Evolutionary conservation across 1,140 invertebrate genomes (phyloP).

Genomic region (Ctenoplectra terminalis): DNA sequence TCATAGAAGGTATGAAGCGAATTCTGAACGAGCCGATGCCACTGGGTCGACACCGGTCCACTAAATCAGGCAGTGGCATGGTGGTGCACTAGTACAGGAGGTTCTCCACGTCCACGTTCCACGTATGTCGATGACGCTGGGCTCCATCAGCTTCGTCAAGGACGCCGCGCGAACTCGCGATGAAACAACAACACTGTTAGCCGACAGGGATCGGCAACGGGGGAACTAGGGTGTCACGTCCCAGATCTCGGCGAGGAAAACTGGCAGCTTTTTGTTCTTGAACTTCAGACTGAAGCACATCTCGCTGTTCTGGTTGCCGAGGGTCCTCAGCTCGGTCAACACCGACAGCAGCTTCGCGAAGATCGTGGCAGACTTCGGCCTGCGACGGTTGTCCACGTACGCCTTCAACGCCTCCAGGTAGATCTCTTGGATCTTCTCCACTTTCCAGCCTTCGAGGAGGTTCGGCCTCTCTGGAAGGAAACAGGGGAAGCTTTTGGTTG

Average conservation of each 20-base stretch:
- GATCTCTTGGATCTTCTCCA: conserved; percentile 98
- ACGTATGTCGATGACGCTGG: conserved; percentile 27
- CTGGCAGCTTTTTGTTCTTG: conserved; percentile 96
- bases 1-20: conserved; percentile 8
- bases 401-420: conserved; percentile 96
- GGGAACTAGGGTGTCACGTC: conserved; percentile 87
- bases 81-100: conserved; percentile 82
- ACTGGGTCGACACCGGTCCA: conserved; percentile 22
- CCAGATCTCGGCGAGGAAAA: conserved; percentile 98
- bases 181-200: conserved; percentile 58
- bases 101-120: conserved; percentile 48
- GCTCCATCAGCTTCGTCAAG: not conserved
- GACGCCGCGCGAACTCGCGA: conserved; percentile 36
- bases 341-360: conserved; percentile 96
- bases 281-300: conserved; percentile 97
- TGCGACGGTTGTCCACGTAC: conserved; percentile 94
- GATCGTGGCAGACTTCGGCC: conserved; percentile 88
- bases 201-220: conserved; percentile 66
- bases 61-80: conserved; percentile 79
- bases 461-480: conserved; percentile 92
- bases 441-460: conserved; percentile 93
- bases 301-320: conserved; percentile 98
- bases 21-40: not conserved
- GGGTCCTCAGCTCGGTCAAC: conserved; percentile 95
- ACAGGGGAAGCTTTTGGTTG: not conserved